These are phyloP conservation scores for Cataglyphis altisquamis DNA, from an alignment of 2,888 invertebrate genomes.

Conservation along the genomic window DNA sequence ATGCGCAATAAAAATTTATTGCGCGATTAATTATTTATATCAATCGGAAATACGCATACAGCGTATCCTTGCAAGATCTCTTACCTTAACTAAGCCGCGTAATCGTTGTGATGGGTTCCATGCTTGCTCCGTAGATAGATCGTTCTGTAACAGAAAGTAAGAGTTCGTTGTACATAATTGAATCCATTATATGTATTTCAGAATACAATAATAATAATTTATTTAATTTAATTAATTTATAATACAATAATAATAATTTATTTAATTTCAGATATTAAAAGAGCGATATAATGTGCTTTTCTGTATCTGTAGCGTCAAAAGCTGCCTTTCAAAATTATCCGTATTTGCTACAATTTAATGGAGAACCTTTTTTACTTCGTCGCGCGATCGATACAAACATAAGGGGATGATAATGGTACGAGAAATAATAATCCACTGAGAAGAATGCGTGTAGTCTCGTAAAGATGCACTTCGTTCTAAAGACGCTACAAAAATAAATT, in stretches of 20 bases:
- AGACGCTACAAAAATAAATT: slow-evolving; percentile 32
- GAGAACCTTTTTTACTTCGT: background rate
- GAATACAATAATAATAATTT: background rate
- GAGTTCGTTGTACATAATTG: slow-evolving; percentile 18
- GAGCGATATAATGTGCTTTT: no score
- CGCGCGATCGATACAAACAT: background rate
- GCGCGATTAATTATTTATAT: background rate
- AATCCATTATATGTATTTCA: background rate
- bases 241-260: background rate
- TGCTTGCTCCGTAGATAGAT: slow-evolving; percentile 62
- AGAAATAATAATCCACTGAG: slow-evolving; percentile 22
- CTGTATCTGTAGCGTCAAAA: background rate
- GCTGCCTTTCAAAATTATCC: background rate
- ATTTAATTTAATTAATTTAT: no score
- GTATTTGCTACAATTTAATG: background rate
- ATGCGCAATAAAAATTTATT: background rate
- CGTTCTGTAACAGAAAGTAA: slow-evolving; percentile 67
- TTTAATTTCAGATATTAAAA: background rate
- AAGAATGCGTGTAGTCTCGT: background rate
- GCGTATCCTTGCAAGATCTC: background rate
- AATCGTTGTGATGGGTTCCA: slow-evolving; percentile 74
- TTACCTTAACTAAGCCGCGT: slow-evolving; percentile 79
- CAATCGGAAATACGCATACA: background rate
- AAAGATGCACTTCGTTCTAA: background rate
- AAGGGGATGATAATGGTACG: background rate